Conservation (phyloP, 2,113 vertebrate genomes). For the Rissa tridactyla region DNA sequence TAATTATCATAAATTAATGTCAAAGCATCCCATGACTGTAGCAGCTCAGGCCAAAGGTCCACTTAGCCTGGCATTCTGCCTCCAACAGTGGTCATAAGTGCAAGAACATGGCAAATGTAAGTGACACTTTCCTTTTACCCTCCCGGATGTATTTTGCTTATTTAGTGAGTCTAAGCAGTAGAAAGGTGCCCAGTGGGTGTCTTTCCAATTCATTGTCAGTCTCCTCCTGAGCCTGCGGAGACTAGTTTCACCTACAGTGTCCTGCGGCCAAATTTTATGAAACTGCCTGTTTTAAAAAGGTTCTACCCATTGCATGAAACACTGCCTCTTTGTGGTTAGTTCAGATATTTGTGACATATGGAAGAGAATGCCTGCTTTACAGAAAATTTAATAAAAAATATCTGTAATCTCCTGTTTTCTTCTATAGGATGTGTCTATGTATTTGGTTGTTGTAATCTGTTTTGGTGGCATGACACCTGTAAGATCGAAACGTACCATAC, state of each 20-base stretch:
- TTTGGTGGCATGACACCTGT: background rate
- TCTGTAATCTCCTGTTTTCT: background rate
- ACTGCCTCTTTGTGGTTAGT: background rate
- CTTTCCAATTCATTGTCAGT: background rate
- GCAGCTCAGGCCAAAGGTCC: background rate
- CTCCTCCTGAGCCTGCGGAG: background rate
- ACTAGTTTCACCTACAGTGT: background rate
- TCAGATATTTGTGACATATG: background rate
- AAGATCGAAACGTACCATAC: background rate
- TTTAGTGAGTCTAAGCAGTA: background rate
- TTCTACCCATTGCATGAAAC: background rate
- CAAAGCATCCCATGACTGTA: background rate
- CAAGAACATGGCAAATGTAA: background rate
- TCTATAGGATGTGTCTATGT: background rate
- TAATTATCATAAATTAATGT: conserved; percentile 32
- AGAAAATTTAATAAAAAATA: background rate
- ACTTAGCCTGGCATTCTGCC: background rate
- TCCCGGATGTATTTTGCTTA: background rate
- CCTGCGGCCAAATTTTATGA: background rate
- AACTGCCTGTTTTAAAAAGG: background rate
- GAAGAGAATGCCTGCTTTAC: background rate
- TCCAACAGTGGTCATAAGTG: background rate
- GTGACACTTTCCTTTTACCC: background rate
- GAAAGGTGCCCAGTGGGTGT: background rate
- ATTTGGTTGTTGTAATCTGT: background rate